phyloP scores from a whole-genome alignment of 2,113 vertebrate genomes.

The Chlamydotis undulata region DNA sequence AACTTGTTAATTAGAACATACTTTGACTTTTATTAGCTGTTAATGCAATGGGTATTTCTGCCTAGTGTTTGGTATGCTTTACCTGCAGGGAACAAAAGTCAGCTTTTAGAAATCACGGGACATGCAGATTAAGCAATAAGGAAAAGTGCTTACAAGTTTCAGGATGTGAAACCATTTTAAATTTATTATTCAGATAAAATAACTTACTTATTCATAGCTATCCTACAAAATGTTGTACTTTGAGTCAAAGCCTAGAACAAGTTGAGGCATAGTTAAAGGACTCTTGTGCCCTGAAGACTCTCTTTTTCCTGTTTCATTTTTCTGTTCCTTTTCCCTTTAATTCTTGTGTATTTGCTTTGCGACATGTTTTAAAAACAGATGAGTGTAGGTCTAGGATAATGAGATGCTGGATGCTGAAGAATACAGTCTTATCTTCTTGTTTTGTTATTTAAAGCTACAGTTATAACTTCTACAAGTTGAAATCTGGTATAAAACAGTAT shows the following conservation, averaged over 20 bases:
- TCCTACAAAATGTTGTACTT: not conserved
- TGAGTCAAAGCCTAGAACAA: not conserved
- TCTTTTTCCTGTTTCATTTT: not conserved
- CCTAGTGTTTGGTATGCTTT: not conserved
- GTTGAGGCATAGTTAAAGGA: not conserved
- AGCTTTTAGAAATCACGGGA: not conserved
- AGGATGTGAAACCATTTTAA: not conserved
- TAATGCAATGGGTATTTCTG: not conserved
- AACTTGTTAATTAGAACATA: constrained; percentile 27
- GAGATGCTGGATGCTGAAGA: not conserved
- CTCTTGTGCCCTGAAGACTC: not conserved
- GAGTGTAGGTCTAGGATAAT: not conserved
- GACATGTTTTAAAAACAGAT: not conserved
- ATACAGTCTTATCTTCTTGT: not conserved
- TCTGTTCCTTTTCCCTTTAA: not conserved
- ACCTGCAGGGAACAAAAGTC: not conserved
- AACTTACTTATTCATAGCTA: not conserved
- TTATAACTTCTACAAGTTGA: not conserved
- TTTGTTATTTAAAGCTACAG: not conserved
- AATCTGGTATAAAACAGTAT: not conserved
- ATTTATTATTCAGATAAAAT: not conserved
- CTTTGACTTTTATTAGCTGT: not conserved
- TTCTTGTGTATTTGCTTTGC: not conserved
- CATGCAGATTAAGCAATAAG: not conserved
- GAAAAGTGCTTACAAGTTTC: not conserved